A percentile compares a stretch with the other conserved stretches of the same genome.
Evolutionary conservation across 2,797 vertebrate species (phyloP).

Genomic region (Varecia variegata): DNA sequence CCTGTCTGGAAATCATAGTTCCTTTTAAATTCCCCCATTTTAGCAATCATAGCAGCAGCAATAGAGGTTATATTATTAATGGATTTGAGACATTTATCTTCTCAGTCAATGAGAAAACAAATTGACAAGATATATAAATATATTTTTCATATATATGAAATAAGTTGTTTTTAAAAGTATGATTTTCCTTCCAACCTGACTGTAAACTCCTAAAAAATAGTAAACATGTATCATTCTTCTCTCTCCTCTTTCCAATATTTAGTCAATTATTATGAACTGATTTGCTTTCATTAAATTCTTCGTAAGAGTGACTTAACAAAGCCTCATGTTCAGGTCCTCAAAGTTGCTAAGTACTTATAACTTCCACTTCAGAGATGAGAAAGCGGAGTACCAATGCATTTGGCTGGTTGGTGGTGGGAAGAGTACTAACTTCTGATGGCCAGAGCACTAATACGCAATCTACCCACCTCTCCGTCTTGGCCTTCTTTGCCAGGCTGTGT

Average conservation of each 20-base stretch:
- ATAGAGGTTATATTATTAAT: background rate
- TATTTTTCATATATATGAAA: background rate
- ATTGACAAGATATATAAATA: no score
- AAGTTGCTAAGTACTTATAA: background rate
- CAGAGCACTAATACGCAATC: background rate
- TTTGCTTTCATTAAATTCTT: background rate
- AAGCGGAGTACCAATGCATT: background rate
- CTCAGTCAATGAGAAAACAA: background rate
- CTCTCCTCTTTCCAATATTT: background rate
- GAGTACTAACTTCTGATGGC: background rate
- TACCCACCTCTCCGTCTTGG: accelerated
- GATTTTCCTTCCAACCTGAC: background rate
- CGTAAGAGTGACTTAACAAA: background rate
- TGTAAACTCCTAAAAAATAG: background rate
- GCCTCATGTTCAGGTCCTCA: background rate
- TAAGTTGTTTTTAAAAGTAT: background rate
- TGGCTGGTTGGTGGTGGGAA: background rate
- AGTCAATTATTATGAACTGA: background rate
- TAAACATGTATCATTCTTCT: background rate
- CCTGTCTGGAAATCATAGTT: background rate
- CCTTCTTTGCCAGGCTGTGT: background rate
- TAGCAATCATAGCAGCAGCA: background rate
- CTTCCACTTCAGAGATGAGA: background rate
- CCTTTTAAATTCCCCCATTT: background rate
- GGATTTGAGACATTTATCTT: background rate